Conservation (phyloP, 2,888 invertebrate genomes). For the Dichetophora obliterata region DNA sequence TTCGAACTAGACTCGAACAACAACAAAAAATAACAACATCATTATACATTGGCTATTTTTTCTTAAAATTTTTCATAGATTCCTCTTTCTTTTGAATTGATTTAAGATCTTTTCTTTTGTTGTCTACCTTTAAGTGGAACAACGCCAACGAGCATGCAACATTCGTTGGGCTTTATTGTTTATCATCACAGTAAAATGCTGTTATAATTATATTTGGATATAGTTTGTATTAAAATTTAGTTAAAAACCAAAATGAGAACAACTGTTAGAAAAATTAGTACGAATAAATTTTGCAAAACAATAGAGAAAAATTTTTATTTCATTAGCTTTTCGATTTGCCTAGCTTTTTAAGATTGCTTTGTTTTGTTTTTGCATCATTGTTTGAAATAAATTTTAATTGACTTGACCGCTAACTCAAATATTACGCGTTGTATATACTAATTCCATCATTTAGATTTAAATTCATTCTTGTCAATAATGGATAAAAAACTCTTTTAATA, state of each 20-base stretch:
- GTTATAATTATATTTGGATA: background rate
- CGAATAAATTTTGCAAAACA: constrained; percentile 40
- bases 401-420: background rate
- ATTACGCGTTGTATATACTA: background rate
- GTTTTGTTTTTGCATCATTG: too few species aligned
- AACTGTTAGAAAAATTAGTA: background rate
- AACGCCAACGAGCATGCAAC: too few species aligned
- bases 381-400: too few species aligned
- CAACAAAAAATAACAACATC: too few species aligned
- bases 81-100: too few species aligned
- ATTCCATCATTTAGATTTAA: background rate
- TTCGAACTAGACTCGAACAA: constrained; percentile 19
- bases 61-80: too few species aligned
- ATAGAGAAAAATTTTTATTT: constrained; percentile 12
- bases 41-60: too few species aligned
- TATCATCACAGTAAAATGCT: background rate
- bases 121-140: too few species aligned
- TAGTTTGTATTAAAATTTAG: background rate
- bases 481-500: too few species aligned
- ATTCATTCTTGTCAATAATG: background rate
- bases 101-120: too few species aligned
- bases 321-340: background rate
- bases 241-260: background rate
- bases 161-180: too few species aligned
- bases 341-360: background rate